Conservation (phyloP, 1,140 invertebrate genomes). For the Arion vulgaris region DNA sequence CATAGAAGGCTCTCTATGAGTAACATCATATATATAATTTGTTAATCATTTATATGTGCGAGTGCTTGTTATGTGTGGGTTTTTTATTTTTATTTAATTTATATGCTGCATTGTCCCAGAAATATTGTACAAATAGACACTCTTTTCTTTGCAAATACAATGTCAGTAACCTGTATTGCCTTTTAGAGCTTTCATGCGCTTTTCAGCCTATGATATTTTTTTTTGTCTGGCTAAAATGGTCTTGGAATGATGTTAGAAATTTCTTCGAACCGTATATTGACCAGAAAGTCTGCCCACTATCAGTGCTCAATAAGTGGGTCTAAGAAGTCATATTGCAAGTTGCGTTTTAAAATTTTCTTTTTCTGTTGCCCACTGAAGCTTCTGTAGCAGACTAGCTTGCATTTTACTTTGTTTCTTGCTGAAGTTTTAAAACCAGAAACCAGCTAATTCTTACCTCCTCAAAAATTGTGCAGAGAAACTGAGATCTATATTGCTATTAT, state of each 20-base stretch:
- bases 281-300: no score
- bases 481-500: no score
- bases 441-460: no score
- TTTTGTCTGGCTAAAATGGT: slow-evolving; percentile 4
- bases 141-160: background rate
- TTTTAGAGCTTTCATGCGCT: slow-evolving; percentile 10
- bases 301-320: no score
- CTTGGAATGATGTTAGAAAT: slow-evolving; percentile 29
- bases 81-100: background rate
- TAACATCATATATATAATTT: slow-evolving; percentile 13
- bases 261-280: no score
- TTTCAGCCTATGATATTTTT: slow-evolving; percentile 13
- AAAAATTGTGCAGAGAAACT: no score
- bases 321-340: background rate
- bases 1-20: slow-evolving; percentile 33
- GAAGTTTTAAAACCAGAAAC: no score
- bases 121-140: background rate
- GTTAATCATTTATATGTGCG: background rate
- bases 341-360: background rate
- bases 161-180: background rate
- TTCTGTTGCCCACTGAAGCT: background rate
- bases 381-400: slow-evolving; percentile 25
- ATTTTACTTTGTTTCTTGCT: slow-evolving; percentile 31
- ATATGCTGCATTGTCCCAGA: slow-evolving; percentile 7
- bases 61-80: background rate